Evolutionary conservation across 1,140 invertebrate species (phyloP), one percentile per base, ranked within the genome.

Genomic region (Drosophila orosa): DNA sequence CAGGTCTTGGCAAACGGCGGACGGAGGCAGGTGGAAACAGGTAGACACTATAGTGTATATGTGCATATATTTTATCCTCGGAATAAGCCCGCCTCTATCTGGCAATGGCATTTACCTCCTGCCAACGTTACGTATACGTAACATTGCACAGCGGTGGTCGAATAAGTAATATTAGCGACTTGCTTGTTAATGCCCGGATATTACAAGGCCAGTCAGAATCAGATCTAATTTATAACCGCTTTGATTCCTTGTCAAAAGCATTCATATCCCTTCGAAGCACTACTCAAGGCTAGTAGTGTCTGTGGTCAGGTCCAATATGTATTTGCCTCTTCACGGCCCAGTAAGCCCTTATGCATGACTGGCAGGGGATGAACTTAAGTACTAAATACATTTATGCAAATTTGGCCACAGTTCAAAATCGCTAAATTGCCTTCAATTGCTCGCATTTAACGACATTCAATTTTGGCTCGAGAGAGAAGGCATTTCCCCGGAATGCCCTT

Each of bases 331-430:
- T 42, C 27, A 19, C 22, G 54, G 7, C n/a, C 12, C 8, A 48
- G 24, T 15, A 12, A 39, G 48, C 58, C 54, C 48, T 65, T 77
- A 65, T 78, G 78, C 74, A 78, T 74, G 82, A 57, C 68, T 82
- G 65, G 44, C 63, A 65, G 58, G 58, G 59, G 35, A 60, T 65
- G 75, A 62, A 86, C 85, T 90, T 90, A 78, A 82, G 80, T 90
- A 81, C 76, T 86, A 82, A 90, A 90, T 90, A 90, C 71, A 90
- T 82, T 90, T 86, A 90, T 86, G 82, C 78, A 77, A 90, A 90
- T 90, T 73, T 58, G 54, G 56, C 47, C 59, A 19, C 75, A 55
- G 58, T 52, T 68, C 63, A 71, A 79, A 86, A 79, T 79, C 73
- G 83, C 75, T 77, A 73, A 83, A 86, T 87, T 76, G 83, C 83